Percentiles rank a stretch among this genome's conserved stretches.
Conservation (phyloP, 1,140 invertebrate species). For the Drosophila sp. region DNA sequence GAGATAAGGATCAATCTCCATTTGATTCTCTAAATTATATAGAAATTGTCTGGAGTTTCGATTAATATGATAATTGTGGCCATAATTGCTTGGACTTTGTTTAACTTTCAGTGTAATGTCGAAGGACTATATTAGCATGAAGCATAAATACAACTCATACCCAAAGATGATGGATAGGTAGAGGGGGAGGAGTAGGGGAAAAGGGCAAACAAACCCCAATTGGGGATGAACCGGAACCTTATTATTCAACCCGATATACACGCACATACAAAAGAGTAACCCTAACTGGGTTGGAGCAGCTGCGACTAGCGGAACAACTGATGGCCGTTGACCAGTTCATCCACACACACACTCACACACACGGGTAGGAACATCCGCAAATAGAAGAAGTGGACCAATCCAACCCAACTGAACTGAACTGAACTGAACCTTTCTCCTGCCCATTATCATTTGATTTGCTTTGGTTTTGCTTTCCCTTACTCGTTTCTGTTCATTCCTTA, state of each 20-base stretch:
- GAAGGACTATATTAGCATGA: slow-evolving; percentile 1
- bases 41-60: background rate
- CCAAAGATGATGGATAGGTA: background rate
- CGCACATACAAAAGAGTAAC: background rate
- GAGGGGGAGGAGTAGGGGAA: no score
- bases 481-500: slow-evolving; percentile 13
- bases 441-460: slow-evolving; percentile 52
- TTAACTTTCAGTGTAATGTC: background rate
- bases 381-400: background rate
- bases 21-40: no score
- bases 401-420: background rate
- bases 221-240: slow-evolving; percentile 3
- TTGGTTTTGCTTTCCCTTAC: slow-evolving; percentile 11
- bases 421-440: slow-evolving; percentile 16
- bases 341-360: background rate
- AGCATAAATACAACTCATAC: background rate
- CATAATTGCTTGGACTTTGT: background rate
- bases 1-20: no score
- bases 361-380: background rate
- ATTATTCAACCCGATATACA: background rate
- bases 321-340: slow-evolving; percentile 17
- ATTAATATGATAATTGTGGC: background rate
- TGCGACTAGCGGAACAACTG: slow-evolving; percentile 17
- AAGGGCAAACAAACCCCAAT: slow-evolving; percentile 5
- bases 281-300: slow-evolving; percentile 14